Conservation (phyloP, 2,888 invertebrate species). For the Dicycla oo region DNA sequence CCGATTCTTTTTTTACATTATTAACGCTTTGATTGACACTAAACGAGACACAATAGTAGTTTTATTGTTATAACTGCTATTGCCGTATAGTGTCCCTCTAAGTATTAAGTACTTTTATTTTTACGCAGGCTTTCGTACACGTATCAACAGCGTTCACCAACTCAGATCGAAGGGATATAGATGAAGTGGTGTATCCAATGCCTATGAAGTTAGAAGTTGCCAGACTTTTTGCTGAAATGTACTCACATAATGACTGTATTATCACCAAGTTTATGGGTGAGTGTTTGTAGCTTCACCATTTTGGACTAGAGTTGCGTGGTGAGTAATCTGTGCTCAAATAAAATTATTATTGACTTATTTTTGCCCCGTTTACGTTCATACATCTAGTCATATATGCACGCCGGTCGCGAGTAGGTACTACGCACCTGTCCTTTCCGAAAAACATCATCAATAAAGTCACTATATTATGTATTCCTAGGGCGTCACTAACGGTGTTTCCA, state of each 20-base stretch:
- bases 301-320: background rate
- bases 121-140: slow-evolving; percentile 67
- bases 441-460: too few relatives aligned
- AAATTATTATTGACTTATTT: background rate
- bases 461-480: too few relatives aligned
- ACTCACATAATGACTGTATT: slow-evolving; percentile 46
- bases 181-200: slow-evolving; percentile 65
- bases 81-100: too few relatives aligned
- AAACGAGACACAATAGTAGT: too few relatives aligned
- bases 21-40: too few relatives aligned
- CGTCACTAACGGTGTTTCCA: too few relatives aligned
- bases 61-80: too few relatives aligned
- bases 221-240: slow-evolving; percentile 42
- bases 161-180: slow-evolving; percentile 58
- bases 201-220: slow-evolving; percentile 48
- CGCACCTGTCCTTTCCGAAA: too few relatives aligned
- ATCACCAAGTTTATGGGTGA: slow-evolving; percentile 66
- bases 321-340: background rate
- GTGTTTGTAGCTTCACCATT: slow-evolving; percentile 13
- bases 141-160: slow-evolving; percentile 70
- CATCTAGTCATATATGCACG: too few relatives aligned
- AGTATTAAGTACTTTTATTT: background rate
- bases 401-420: too few relatives aligned
- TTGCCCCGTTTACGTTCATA: background rate
- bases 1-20: background rate